Evolutionary conservation across 2,797 vertebrate genomes (phyloP), one percentile per base, ranked within the genome.

Genomic region (Toxotes lorentzi): DNA sequence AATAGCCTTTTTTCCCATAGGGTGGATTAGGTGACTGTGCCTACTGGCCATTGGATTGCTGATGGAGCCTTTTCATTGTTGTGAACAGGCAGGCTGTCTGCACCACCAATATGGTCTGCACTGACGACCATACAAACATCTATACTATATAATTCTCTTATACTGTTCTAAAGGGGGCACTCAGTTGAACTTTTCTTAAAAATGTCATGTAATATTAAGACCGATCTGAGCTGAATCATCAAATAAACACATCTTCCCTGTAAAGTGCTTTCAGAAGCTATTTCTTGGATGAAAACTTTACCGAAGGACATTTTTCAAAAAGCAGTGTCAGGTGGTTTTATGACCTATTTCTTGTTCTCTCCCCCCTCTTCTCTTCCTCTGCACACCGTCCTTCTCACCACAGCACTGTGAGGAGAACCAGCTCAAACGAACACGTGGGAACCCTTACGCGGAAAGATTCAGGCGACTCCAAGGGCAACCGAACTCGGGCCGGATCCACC

Each of bases 321-420:
- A 79, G 69, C 70, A 30, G 27, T 2, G 5, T 88, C 77, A 70
- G 57, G 56, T 64, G 34, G 38, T 71, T 88, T 61, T 76, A 70
- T 81, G 67, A 79, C 64, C 45, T 51, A 38, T 76, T 78, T 87
- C 19, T 78, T 64, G 0, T 32, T 48, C 73, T 64, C 58, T 68
- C 50, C 45, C 68, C 50, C 40, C 16, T 35, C 9, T 19, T 10
- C 21, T 63, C 41, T 59, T 2, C 71, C 61, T 73, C 68, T 69
- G 41, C 51, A 61, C 62, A 50, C 24, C 40, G 40, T 43, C 14
- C 47, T 13, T 50, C 63, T 48, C 59, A 24, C 79, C 64, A n/a
- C 89, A 97, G 97, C 93, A 96, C 96, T 84, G 95, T 99, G 95
- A 98, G 97, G 94, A 96, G 98, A 95, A 96, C 97, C 90, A 98